phyloP scores from a whole-genome alignment of 1,140 invertebrate genomes.

The Drosophila rhopaloa region DNA sequence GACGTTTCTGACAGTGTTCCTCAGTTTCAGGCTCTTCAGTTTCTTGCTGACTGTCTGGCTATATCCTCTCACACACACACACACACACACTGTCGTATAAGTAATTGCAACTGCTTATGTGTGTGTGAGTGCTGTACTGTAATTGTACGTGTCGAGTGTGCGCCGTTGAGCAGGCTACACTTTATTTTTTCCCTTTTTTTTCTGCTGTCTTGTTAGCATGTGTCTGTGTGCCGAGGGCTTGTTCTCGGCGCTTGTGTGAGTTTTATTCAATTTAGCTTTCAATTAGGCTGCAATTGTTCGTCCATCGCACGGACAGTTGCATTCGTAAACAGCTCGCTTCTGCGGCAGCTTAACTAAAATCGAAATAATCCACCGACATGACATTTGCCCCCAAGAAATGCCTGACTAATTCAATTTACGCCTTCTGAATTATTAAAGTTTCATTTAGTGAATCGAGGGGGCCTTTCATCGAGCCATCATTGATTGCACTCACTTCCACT shows the following conservation, averaged over 20 bases:
- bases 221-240: conserved; percentile 20
- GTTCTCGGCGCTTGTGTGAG: conserved; percentile 15
- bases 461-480: conserved; percentile 24
- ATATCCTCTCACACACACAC: conserved; percentile 50
- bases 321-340: conserved; percentile 67
- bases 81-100: conserved; percentile 44
- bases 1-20: conserved; percentile 12
- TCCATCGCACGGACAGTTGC: conserved; percentile 66
- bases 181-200: conserved; percentile 48
- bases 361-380: conserved; percentile 43
- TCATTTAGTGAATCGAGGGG: conserved; percentile 6
- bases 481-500: conserved; percentile 60
- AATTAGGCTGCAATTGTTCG: conserved; percentile 83
- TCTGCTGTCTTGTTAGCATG: conserved; percentile 72
- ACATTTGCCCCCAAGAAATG: conserved; percentile 39
- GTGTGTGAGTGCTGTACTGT: conserved; percentile 40
- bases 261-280: conserved; percentile 83
- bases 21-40: conserved; percentile 32
- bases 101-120: conserved; percentile 32
- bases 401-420: conserved; percentile 47
- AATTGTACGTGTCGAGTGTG: conserved; percentile 78
- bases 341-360: conserved; percentile 40
- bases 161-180: conserved; percentile 70
- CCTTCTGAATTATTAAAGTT: conserved; percentile 43
- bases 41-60: conserved; percentile 48